Percentiles rank a stretch among this genome's conserved stretches.
Evolutionary conservation across 2,797 vertebrate genomes (phyloP).

Genomic region (Alfaro cultratus): DNA sequence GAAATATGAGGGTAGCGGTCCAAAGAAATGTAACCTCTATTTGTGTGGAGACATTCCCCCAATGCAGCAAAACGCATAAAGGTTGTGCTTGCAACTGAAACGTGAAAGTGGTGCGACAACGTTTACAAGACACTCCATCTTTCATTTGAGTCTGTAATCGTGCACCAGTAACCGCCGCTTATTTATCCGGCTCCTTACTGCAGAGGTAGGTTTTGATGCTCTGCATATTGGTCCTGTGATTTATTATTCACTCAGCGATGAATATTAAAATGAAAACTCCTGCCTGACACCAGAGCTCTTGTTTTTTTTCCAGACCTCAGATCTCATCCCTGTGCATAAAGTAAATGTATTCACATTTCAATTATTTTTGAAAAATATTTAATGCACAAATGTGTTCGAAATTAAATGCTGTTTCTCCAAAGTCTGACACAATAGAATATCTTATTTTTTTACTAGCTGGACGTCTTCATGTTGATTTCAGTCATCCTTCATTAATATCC

Average conservation of each 20-base stretch:
- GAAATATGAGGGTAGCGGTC: too few relatives aligned
- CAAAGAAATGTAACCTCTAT: too few relatives aligned
- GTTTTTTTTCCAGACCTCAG: not conserved
- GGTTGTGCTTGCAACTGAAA: not conserved
- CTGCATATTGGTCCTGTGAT: slow-evolving; percentile 3
- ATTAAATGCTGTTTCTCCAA: slow-evolving; percentile 36
- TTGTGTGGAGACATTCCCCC: not conserved
- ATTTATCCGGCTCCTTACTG: slow-evolving; percentile 6
- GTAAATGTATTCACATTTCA: not conserved
- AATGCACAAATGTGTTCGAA: slow-evolving; percentile 24
- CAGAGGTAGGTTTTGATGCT: slow-evolving; percentile 8
- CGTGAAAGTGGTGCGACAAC: not conserved
- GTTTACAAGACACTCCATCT: not conserved
- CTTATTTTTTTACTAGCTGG: not conserved
- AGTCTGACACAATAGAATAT: not conserved
- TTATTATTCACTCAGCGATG: slow-evolving; percentile 15
- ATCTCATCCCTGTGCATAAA: slow-evolving; percentile 9
- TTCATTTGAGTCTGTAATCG: not conserved
- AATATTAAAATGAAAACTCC: slow-evolving; percentile 8
- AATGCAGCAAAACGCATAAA: not conserved
- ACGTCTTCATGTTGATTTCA: not conserved
- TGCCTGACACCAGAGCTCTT: not conserved
- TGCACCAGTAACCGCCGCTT: not conserved
- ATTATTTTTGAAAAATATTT: slow-evolving; percentile 25
- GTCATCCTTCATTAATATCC: not conserved